phyloP scores from a whole-genome alignment of 30 jellyfish, hydroid and myxozoan species.

The Aurelia sp. region DNA sequence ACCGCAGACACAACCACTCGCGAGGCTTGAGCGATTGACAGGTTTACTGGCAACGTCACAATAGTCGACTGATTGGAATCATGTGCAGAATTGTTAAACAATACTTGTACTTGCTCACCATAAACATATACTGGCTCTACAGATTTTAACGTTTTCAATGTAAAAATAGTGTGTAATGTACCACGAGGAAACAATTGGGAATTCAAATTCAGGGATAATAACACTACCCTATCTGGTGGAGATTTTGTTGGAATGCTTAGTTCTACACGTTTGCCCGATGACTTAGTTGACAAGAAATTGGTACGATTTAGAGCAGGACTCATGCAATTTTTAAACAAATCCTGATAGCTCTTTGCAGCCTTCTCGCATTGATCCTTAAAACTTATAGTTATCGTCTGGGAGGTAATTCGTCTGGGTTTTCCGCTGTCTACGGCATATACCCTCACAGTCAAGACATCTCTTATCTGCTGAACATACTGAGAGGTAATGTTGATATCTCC shows the following conservation, averaged over 20 bases:
- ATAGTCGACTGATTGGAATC: background rate
- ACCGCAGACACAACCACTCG: conserved; percentile 44
- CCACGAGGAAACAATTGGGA: background rate
- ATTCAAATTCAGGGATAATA: background rate
- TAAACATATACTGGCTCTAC: background rate
- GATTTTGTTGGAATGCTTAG: too few species aligned
- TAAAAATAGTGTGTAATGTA: conserved; percentile 17
- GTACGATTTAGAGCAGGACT: background rate
- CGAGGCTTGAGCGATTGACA: conserved; percentile 12
- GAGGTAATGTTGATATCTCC: conserved; percentile 59
- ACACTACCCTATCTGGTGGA: background rate
- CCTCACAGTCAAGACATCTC: conserved; percentile 35
- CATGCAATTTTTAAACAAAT: conserved; percentile 23
- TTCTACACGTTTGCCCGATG: too few species aligned
- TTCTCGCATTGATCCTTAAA: conserved; percentile 39
- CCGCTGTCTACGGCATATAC: conserved; percentile 54
- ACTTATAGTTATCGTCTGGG: conserved; percentile 5
- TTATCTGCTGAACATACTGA: conserved; percentile 12
- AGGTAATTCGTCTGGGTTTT: conserved; percentile 40
- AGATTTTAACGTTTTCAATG: conserved; percentile 8
- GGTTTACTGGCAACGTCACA: conserved; percentile 32
- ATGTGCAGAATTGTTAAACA: conserved; percentile 1
- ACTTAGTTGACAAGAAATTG: too few species aligned
- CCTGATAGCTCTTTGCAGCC: background rate
- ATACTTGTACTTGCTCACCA: conserved; percentile 21